Base-by-base conservation (phyloP, 2,797 vertebrate genomes). In the Heliangelus exortis region DNA sequence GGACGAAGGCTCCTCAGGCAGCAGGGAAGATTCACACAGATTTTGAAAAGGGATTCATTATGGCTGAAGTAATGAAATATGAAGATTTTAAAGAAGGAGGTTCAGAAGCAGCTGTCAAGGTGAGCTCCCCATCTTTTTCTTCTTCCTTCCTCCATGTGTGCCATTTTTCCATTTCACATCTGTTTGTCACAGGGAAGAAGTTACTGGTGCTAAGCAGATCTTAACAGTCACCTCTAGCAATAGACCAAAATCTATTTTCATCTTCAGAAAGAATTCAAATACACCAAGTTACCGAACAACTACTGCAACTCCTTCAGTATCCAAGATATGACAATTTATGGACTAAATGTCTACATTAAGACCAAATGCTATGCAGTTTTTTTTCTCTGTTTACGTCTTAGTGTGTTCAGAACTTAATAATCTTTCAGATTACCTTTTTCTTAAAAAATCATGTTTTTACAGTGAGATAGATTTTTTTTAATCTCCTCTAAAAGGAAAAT, bases 41-140 rank as follows among this genome's bases (percentile, higher is more conserved):
- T 98, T 99, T 98, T 97, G 98, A 99, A 98, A 99, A 98, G 97
- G 99, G 99, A 98, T 99, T 99, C 98, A 99, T 99, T 99, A 99
- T 99, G 98, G 98, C 98, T 95, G 98, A 98, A 98, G 99, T 99
- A 98, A 99, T 99, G 99, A 99, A 99, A 99, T 99, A 98, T 31
- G 98, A 98, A 97, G 99, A 99, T 98, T 99, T 99, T 98, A 99
- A 99, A 98, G 99, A 99, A 97, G 99, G 98, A 98, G 98, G 99
- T 96, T 98, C 98, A 87, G 98, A 99, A 98, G 98, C 85, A 96
- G 98, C 98, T 96, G 99, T 95, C 89, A 99, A 99, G 98, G 99
- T 99, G 98, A 98, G 96, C 39, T 85, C 78, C 92, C 58, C 51
- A n/a, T 93, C 33, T 84, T 89, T 95, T 74, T 80, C 78, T 81